A percentile compares a stretch with the other conserved stretches of the same genome.
Evolutionary conservation across 2,113 vertebrate genomes (phyloP).

Genomic region (Oreochromis aureus): DNA sequence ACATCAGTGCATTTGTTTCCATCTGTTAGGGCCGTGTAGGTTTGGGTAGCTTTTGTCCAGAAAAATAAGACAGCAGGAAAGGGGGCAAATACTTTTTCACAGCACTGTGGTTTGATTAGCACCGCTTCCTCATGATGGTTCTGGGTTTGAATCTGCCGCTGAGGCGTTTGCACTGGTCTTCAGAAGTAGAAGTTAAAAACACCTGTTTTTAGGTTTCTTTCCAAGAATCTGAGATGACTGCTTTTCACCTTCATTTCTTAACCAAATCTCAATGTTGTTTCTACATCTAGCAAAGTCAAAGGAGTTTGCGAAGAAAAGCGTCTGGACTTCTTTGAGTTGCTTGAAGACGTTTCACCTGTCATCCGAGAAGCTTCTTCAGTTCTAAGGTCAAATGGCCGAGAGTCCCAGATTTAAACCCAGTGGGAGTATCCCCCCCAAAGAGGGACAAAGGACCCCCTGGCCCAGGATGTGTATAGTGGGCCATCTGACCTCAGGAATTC

Average conservation of each 20-base stretch:
- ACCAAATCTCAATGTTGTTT: not conserved
- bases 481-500: too few relatives aligned
- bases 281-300: not conserved
- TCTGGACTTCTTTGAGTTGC: too few relatives aligned
- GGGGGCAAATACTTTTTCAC: not conserved
- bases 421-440: too few relatives aligned
- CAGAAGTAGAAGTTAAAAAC: not conserved
- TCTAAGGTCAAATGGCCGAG: too few relatives aligned
- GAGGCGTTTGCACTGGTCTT: not conserved
- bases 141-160: not conserved
- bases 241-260: not conserved
- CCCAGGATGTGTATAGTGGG: too few relatives aligned
- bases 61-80: not conserved
- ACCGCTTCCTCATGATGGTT: not conserved
- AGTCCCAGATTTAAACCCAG: too few relatives aligned
- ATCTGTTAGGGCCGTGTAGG: rapidly evolving
- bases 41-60: not conserved
- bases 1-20: not conserved
- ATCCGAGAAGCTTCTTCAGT: too few relatives aligned
- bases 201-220: rapidly evolving
- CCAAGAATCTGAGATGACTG: not conserved
- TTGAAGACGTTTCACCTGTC: too few relatives aligned
- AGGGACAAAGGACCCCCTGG: too few relatives aligned
- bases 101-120: not conserved
- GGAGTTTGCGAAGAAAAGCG: too few relatives aligned